Base-by-base conservation (phyloP, 2,113 vertebrate genomes). In the Cariama cristata region DNA sequence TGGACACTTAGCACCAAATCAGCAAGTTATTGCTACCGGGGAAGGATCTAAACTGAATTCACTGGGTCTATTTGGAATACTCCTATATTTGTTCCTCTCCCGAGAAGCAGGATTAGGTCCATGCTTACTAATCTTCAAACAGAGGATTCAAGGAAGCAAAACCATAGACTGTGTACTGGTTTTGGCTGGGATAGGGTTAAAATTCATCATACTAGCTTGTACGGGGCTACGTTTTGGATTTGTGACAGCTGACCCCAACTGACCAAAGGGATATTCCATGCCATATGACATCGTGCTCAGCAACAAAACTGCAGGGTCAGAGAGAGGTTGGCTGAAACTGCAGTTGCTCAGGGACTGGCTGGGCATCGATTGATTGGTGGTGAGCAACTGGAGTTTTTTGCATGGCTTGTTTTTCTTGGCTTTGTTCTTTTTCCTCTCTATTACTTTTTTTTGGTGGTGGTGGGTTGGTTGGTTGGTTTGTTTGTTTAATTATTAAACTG, bases 101-200 rank as follows among this genome's bases (percentile, higher is more conserved):
- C 2, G 7, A 79, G 64, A 56, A 71, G 23, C 22, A 73, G 35
- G 14, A 79, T 87, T 64, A 71, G 16, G 27, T 40, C 11, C 58
- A 52, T 52, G 28, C 4, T 63, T 60, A 56, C 47, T 59, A 23
- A 77, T 53, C 49, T 68, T 91, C 60, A 53, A 72, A 83, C 4
- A 76, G 26, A 53, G 33, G 4, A 44, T 11, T 73, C n/a, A 38
- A 38, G 38, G 24, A 59, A 53, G 26, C 3, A 45, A 93, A 74
- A 75, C 38, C 20, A 59, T 28, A 53, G 23, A 79, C 64, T 4
- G 55, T 7, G 0, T 33, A 24, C 0, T 1, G 15, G 5, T 45
- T 72, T 84, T 52, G 26, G 23, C 13, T 35, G 35, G 30, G 17
- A 49, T 14, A 73, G n/a, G n/a, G 8, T 56, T 73, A 40, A 30